A percentile compares a stretch with the other conserved stretches of the same genome.
Evolutionary conservation across 2,113 vertebrate species (phyloP).

Genomic region (Ivindomyrus marchei): DNA sequence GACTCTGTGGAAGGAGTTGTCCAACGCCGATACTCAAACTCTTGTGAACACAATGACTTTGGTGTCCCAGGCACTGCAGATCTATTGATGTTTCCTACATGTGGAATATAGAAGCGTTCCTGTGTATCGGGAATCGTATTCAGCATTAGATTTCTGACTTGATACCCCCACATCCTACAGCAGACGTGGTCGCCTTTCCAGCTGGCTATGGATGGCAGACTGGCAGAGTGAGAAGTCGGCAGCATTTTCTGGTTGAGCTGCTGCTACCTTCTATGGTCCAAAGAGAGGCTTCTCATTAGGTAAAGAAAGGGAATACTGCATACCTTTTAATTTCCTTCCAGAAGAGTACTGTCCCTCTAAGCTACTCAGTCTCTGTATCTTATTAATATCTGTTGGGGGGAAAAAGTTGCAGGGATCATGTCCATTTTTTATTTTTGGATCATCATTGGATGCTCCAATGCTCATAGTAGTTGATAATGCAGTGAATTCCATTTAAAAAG

Average conservation of each 20-base stretch:
- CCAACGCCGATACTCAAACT: background rate
- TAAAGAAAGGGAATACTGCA: background rate
- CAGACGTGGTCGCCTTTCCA: background rate
- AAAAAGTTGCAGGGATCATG: background rate
- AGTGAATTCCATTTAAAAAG: background rate
- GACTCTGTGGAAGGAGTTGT: background rate
- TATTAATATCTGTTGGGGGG: background rate
- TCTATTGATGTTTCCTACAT: background rate
- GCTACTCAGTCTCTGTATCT: background rate
- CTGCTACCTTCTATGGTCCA: background rate
- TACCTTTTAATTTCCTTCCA: background rate
- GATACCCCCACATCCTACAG: background rate
- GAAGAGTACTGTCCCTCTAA: background rate
- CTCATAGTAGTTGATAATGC: background rate
- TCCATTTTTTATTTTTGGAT: background rate
- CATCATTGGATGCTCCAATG: background rate
- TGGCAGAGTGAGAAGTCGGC: background rate
- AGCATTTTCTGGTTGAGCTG: background rate
- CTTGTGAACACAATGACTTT: background rate
- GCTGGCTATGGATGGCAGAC: slow-evolving; percentile 15
- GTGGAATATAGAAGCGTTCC: slow-evolving; percentile 19
- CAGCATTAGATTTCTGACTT: slow-evolving; percentile 23
- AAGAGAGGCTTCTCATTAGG: background rate
- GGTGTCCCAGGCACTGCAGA: background rate
- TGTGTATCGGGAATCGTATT: slow-evolving; percentile 9